These are phyloP conservation scores for Sturmia bella DNA, from an alignment of 2,888 invertebrate species.

Conservation along the genomic window DNA sequence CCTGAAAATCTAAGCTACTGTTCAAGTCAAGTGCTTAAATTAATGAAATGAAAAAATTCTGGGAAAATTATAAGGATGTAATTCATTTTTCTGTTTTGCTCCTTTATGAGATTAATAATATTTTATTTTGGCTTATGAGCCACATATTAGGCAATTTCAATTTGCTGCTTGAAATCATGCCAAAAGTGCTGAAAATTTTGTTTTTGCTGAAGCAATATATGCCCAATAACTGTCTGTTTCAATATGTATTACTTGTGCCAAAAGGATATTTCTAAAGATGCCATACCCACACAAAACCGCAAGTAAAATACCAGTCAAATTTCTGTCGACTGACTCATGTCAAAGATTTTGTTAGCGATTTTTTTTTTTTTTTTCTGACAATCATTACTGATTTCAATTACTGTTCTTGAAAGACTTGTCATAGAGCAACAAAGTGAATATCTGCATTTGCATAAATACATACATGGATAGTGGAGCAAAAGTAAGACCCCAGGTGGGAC, in stretches of 20 bases:
- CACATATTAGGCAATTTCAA: not conserved
- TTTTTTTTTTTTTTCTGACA: not conserved
- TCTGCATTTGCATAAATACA: too few species aligned
- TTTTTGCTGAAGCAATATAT: not conserved
- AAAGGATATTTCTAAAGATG: not conserved
- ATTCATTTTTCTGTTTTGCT: too few species aligned
- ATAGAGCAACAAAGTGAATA: too few species aligned
- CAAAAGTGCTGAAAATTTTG: not conserved
- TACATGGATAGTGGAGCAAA: too few species aligned
- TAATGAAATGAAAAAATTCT: too few species aligned
- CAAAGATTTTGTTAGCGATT: too few species aligned
- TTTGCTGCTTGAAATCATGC: not conserved
- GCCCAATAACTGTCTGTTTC: not conserved
- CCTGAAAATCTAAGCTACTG: not conserved
- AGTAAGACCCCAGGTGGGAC: too few species aligned
- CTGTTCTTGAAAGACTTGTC: too few species aligned
- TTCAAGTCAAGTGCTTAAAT: too few species aligned
- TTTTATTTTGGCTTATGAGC: not conserved
- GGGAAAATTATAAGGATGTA: too few species aligned
- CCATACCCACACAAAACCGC: not conserved
- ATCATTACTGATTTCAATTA: not conserved
- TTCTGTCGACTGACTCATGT: not conserved
- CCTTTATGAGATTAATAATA: not conserved
- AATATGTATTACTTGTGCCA: constrained; percentile 2
- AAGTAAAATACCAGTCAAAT: constrained; percentile 1